phyloP scores from a whole-genome alignment of 1,140 invertebrate genomes.

The Aphelinus certus region DNA sequence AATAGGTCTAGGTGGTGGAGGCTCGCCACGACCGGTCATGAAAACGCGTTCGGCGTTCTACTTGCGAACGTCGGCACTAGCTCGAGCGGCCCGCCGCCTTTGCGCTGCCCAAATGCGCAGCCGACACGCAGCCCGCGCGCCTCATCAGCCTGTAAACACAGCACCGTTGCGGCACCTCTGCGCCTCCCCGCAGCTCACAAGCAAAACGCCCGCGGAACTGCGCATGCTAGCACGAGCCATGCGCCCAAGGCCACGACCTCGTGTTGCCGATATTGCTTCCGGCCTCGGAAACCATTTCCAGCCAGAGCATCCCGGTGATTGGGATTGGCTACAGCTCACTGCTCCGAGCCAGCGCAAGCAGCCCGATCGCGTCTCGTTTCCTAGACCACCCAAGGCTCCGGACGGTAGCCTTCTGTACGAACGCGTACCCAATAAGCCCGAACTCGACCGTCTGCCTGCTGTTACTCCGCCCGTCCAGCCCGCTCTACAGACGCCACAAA shows the following conservation, averaged over 20 bases:
- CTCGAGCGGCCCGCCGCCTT: slow-evolving; percentile 84
- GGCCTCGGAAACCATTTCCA: slow-evolving; percentile 73
- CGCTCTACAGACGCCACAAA: slow-evolving; percentile 62
- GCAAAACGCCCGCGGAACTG: slow-evolving; percentile 80
- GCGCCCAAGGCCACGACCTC: slow-evolving; percentile 79
- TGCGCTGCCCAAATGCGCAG: slow-evolving; percentile 86
- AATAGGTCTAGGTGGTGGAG: slow-evolving; percentile 54
- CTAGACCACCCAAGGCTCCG: slow-evolving; percentile 86
- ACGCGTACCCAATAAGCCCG: slow-evolving; percentile 81
- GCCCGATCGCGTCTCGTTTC: slow-evolving; percentile 83
- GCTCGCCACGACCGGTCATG: slow-evolving; percentile 91
- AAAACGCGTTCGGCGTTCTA: slow-evolving; percentile 97
- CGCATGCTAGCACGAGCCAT: slow-evolving; percentile 80
- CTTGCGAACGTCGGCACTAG: slow-evolving; percentile 87
- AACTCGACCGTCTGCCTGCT: slow-evolving; percentile 73
- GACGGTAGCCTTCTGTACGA: slow-evolving; percentile 88
- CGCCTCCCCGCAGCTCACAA: slow-evolving; percentile 80
- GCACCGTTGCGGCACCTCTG: slow-evolving; percentile 68
- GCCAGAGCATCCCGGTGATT: slow-evolving; percentile 69
- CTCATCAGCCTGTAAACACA: slow-evolving; percentile 76
- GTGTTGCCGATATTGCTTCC: slow-evolving; percentile 82
- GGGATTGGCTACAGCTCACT: slow-evolving; percentile 85
- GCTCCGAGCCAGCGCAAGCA: slow-evolving; percentile 81
- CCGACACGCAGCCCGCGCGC: slow-evolving; percentile 86
- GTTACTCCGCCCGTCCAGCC: slow-evolving; percentile 67